phyloP scores from a whole-genome alignment of 2,888 invertebrate species.

The Muschampia plurimacula region DNA sequence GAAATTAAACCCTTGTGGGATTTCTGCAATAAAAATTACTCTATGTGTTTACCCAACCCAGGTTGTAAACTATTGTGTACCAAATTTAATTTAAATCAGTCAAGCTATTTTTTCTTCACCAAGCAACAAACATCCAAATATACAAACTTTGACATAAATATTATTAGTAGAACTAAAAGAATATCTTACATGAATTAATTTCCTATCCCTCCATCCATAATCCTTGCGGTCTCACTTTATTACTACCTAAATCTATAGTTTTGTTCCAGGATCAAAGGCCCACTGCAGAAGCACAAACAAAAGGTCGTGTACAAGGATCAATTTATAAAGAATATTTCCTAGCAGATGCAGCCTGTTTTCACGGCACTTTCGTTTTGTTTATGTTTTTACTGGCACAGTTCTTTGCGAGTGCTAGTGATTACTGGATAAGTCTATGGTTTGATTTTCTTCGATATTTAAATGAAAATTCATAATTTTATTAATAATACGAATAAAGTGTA shows the following conservation, averaged over 20 bases:
- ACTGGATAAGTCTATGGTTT: conserved; percentile 77
- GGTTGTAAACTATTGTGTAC: too few species aligned
- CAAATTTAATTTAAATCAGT: too few species aligned
- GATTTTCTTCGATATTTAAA: background rate
- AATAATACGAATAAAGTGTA: background rate
- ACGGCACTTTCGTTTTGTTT: conserved; percentile 59
- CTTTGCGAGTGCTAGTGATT: conserved; percentile 76
- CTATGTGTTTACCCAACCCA: too few species aligned
- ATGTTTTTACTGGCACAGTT: conserved; percentile 86
- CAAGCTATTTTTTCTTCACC: too few species aligned
- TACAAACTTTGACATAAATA: too few species aligned
- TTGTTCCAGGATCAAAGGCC: conserved; percentile 68
- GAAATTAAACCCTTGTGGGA: too few species aligned
- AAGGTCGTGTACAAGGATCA: conserved; percentile 69
- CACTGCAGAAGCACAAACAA: conserved; percentile 68
- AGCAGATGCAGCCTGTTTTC: conserved; percentile 63
- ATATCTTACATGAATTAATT: background rate
- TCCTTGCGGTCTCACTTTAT: background rate
- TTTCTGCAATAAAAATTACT: too few species aligned
- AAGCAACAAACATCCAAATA: too few species aligned
- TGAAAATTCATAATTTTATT: background rate
- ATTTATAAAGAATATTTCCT: conserved; percentile 75
- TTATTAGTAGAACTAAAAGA: background rate
- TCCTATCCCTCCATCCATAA: background rate
- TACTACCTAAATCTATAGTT: background rate